These are phyloP conservation scores for Sebastes diaconus DNA, from an alignment of 2,797 vertebrate genomes.

Conservation along the genomic window DNA sequence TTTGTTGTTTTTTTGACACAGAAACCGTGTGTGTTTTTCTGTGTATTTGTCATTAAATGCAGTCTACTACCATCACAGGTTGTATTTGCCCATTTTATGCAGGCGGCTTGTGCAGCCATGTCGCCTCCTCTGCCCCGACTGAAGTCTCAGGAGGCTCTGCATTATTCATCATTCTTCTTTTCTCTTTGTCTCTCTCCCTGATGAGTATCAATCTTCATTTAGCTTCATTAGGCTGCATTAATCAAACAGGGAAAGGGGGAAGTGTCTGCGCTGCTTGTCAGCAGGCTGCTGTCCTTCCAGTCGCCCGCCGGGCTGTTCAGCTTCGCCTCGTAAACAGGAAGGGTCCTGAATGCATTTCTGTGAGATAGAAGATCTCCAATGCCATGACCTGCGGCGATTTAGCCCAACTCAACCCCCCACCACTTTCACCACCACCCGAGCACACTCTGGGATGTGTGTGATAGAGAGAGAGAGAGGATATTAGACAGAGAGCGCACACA, in stretches of 20 bases:
- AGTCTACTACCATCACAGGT: slow-evolving; percentile 36
- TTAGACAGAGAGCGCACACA: neutral
- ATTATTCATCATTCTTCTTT: slow-evolving; percentile 14
- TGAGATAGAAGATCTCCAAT: slow-evolving; percentile 15
- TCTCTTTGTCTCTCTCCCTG: slow-evolving; percentile 23
- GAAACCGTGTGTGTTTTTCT: neutral
- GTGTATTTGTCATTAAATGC: slow-evolving; percentile 41
- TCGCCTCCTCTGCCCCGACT: slow-evolving; percentile 17
- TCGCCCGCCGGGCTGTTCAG: slow-evolving; percentile 3
- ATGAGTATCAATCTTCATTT: slow-evolving; percentile 70
- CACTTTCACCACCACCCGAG: neutral
- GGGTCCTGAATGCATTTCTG: slow-evolving; percentile 13
- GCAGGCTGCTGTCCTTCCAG: slow-evolving; percentile 21
- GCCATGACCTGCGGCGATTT: neutral
- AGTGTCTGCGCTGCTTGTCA: slow-evolving; percentile 46
- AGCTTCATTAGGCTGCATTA: slow-evolving; percentile 64
- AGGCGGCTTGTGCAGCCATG: slow-evolving; percentile 13
- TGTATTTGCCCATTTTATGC: slow-evolving; percentile 28
- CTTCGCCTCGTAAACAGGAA: slow-evolving; percentile 32
- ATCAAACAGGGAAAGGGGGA: slow-evolving; percentile 51
- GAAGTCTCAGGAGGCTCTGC: slow-evolving; percentile 16
- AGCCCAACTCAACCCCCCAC: neutral
- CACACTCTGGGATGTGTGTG: neutral
- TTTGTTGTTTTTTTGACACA: neutral
- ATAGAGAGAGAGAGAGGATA: neutral